A percentile compares a stretch with the other conserved stretches of the same genome.
These are phyloP conservation scores for Listronotus oregonensis DNA, from an alignment of 1,140 invertebrate species.

Conservation along the genomic window DNA sequence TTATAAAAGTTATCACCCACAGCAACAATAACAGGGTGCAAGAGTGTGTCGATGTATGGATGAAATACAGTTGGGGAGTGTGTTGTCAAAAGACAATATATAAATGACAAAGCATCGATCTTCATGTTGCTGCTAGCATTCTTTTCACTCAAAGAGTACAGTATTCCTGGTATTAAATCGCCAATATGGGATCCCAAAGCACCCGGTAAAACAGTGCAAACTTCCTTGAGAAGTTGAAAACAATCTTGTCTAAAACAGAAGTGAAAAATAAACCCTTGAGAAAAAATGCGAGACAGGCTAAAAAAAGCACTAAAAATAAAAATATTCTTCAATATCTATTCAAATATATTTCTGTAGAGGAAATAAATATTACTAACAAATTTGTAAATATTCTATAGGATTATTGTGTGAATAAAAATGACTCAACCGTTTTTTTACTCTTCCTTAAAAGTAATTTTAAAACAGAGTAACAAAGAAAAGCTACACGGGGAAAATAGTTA, in stretches of 20 bases:
- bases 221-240: conserved; percentile 87
- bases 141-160: conserved; percentile 90
- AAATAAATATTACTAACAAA: too few relatives aligned
- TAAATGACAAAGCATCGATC: conserved; percentile 94
- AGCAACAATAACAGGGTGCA: conserved; percentile 85
- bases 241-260: conserved; percentile 75
- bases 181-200: conserved; percentile 85
- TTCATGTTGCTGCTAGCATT: conserved; percentile 98
- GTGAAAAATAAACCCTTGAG: too few relatives aligned
- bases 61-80: conserved; percentile 82
- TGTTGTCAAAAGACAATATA: conserved; percentile 83
- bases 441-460: too few relatives aligned
- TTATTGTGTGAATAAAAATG: too few relatives aligned
- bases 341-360: too few relatives aligned
- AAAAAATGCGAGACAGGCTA: too few relatives aligned
- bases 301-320: too few relatives aligned
- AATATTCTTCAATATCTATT: too few relatives aligned
- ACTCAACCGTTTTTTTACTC: too few relatives aligned
- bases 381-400: too few relatives aligned
- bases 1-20: conserved; percentile 98
- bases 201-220: conserved; percentile 87
- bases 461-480: too few relatives aligned
- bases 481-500: too few relatives aligned
- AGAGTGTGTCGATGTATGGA: conserved; percentile 79
- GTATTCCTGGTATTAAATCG: conserved; percentile 85